Conservation (phyloP, 2,797 vertebrate species). For the Pipistrellus kuhlii region DNA sequence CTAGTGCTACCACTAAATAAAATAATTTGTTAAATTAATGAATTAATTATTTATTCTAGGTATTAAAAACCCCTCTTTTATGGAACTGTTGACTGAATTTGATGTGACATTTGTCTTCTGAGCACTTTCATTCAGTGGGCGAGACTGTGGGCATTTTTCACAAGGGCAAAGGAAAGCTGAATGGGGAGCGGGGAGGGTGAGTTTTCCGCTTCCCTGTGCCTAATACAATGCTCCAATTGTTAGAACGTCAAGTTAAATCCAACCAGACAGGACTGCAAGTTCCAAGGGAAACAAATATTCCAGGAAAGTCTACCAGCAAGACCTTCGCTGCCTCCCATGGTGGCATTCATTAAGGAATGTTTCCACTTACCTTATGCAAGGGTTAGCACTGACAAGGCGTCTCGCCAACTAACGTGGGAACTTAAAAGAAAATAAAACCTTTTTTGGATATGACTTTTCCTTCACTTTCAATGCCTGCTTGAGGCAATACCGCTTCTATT, state of each 20-base stretch:
- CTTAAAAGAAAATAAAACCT: constrained; percentile 8
- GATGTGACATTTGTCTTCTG: constrained; percentile 8
- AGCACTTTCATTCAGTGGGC: background rate
- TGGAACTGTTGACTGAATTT: constrained; percentile 40
- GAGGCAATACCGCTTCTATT: background rate
- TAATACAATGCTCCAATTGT: constrained; percentile 71
- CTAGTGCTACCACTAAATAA: background rate
- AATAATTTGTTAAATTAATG: constrained; percentile 32
- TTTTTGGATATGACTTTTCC: constrained; percentile 37
- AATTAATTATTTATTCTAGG: constrained; percentile 36
- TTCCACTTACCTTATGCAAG: constrained; percentile 56
- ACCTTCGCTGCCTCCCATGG: constrained; percentile 77
- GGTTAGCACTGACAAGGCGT: constrained; percentile 48
- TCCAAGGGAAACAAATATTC: constrained; percentile 79
- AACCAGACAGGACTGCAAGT: constrained; percentile 57
- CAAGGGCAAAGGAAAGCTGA: constrained; percentile 65
- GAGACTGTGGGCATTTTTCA: constrained; percentile 36
- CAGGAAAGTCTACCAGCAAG: constrained; percentile 66
- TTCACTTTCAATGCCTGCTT: constrained; percentile 34
- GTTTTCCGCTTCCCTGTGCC: constrained; percentile 65
- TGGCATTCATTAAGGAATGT: constrained; percentile 75
- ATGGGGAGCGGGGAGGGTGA: constrained; percentile 64
- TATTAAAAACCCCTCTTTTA: background rate
- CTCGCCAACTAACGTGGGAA: background rate
- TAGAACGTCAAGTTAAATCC: constrained; percentile 76